These are phyloP conservation scores for Papio anubis DNA, from an alignment of 2,113 vertebrate genomes.

Conservation along the genomic window DNA sequence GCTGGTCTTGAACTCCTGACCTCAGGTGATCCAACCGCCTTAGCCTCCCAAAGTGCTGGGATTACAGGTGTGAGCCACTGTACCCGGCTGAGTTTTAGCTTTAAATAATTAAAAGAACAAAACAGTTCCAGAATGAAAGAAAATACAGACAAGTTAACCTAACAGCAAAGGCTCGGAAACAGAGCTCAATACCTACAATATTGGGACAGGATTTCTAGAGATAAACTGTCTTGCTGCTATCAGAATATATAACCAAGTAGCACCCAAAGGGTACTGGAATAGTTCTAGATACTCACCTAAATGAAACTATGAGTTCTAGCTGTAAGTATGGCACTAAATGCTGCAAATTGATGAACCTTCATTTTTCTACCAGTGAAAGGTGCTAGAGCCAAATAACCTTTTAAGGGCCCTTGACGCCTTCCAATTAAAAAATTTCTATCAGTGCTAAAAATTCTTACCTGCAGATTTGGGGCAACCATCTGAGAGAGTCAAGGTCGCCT, in stretches of 20 bases:
- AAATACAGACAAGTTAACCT: conserved; percentile 18
- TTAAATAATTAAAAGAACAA: conserved; percentile 31
- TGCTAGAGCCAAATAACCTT: not conserved
- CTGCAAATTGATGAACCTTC: not conserved
- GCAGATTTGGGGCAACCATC: conserved; percentile 90
- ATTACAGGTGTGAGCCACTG: too few relatives aligned
- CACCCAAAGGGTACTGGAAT: not conserved
- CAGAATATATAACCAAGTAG: conserved; percentile 3
- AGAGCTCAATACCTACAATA: not conserved
- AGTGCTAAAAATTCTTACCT: conserved; percentile 86
- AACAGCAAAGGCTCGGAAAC: conserved; percentile 31
- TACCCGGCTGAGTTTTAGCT: not conserved
- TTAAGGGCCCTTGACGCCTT: not conserved
- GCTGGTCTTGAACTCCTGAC: too few relatives aligned
- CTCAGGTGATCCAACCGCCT: too few relatives aligned
- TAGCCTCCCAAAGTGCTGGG: too few relatives aligned
- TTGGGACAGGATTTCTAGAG: not conserved
- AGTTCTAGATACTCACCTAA: not conserved
- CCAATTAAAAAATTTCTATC: conserved; percentile 23
- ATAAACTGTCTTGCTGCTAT: not conserved
- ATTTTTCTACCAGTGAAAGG: conserved; percentile 6
- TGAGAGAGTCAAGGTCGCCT: conserved; percentile 89
- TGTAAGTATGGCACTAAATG: not conserved
- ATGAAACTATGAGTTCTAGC: not conserved
- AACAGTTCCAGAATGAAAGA: conserved; percentile 35